Base-by-base conservation (phyloP, 2,113 vertebrate species). In the Gopherus evgoodei region DNA sequence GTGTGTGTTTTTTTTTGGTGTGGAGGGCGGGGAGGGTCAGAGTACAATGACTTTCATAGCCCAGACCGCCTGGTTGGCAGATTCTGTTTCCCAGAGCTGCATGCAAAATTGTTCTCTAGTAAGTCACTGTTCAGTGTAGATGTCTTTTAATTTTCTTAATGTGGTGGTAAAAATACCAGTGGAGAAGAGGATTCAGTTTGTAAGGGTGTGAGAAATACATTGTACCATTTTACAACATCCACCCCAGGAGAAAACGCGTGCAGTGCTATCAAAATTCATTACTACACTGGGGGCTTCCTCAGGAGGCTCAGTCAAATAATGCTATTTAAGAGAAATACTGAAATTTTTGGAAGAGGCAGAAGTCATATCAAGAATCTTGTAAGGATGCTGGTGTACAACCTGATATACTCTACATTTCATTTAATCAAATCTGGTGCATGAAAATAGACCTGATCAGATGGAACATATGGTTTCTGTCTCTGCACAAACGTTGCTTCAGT, bases 181-280 rank as follows among this genome's bases (percentile, higher is more conserved):
- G 75, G 86, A 85, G 38, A 24, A 38, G 69, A 52, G 2, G 47
- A 75, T 86, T 80, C 50, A 85, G 44, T 35, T 87, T 91, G 44
- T 85, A 93, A 84, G 5, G 56, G 42, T 62, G 84, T 93, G 53
- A 91, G 93, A 79, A 85, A 84, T 75, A 83, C 75, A 0, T 0
- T 85, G 44, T 88, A 78, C 86, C 89, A 88, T 90, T 85, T 94
- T 91, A 93, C 65, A 88, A n/a, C 31, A 50, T 91, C 86, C 88
- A 31, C 31, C 72, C 92, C 44, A 69, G 85, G 89, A 44, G n/a
- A 89, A 83, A 92, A 84, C 3, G 35, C 75, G 87, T 87, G 31
- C 87, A 79, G 42, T 59, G 38, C 24, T 29, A 27, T 47, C 75
- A 78, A 47, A 44, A 78, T 25, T 92, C 93, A 93, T 7, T 95